Evolutionary conservation across 2,113 vertebrate species (phyloP).

Genomic region (Ovis canadensis): DNA sequence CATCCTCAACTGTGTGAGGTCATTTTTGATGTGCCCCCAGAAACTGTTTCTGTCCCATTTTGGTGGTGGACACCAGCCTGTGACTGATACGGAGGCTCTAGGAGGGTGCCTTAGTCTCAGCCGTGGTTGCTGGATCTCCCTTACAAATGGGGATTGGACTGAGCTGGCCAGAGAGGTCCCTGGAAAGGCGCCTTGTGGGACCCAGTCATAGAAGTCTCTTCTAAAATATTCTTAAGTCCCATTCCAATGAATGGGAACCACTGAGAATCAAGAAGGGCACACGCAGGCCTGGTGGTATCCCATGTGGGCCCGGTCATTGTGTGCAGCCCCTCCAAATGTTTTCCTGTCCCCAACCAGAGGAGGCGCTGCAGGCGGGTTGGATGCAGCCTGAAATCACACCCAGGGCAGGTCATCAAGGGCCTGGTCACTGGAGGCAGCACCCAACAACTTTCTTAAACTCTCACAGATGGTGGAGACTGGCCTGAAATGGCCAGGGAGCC

Average conservation of each 20-base stretch:
- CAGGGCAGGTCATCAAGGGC: neutral
- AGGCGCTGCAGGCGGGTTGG: neutral
- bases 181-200: neutral
- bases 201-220: neutral
- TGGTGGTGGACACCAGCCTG: neutral
- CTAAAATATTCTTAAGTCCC: neutral
- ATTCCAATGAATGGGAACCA: neutral
- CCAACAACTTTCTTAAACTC: neutral
- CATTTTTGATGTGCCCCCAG: neutral
- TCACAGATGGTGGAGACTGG: neutral
- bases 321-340: neutral
- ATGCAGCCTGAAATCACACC: neutral
- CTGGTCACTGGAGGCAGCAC: neutral
- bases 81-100: neutral
- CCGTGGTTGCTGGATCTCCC: neutral
- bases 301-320: neutral
- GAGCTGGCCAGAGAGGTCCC: neutral
- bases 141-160: neutral
- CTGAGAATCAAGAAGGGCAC: neutral
- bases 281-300: neutral
- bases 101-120: neutral
- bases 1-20: neutral
- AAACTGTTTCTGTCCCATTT: neutral
- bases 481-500: neutral
- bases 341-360: neutral